Evolutionary conservation across 2,797 vertebrate genomes (phyloP), one percentile per base, ranked within the genome.

Genomic region (Rhynchotus rufescens): DNA sequence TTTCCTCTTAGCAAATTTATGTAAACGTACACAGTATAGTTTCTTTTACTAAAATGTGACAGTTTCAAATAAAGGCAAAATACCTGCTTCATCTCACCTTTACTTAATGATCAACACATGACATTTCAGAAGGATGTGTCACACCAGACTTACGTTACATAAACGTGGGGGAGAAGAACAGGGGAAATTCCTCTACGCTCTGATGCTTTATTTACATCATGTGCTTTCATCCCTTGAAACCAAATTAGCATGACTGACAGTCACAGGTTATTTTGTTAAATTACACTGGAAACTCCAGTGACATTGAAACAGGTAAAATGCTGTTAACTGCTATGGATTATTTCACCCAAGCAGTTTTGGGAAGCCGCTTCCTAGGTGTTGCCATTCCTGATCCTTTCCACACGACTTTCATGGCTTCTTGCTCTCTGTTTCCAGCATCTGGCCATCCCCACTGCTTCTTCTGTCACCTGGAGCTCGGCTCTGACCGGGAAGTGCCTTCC

Each of bases 391-490:
- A 30, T 78, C 40, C 57, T 38, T 80, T 30, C 62, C 75, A 26
- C 74, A 67, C 44, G 92, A 38, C 25, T 83, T 86, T 68, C 54
- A 9, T 26, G 38, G 68, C 68, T 84, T 5, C 87, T 62, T 67
- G 10, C 23, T 93, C 61, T 95, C 69, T 91, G 77, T 95, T 83
- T 36, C 15, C 88, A 98, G 98, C 96, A 91, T 97, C 98, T 81
- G 98, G 98, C 72, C 98, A 99, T 94, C 98, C 98, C 80, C 98
- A 99, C 96, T 98, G 98, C 84, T 99, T 99, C 96, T 99, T 98
- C 97, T 99, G 98, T 90, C 98, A 98, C 82, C 94, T 99, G 78
- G 98, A 99, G 95, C 98, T 99, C 93, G 98, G 98, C 66, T 99
- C 98, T 44, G 98, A 99, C 96, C 96, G 97, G 89, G 98, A 99